Conservation (phyloP, 2,888 invertebrate species). For the Ferdinandea cuprea region DNA sequence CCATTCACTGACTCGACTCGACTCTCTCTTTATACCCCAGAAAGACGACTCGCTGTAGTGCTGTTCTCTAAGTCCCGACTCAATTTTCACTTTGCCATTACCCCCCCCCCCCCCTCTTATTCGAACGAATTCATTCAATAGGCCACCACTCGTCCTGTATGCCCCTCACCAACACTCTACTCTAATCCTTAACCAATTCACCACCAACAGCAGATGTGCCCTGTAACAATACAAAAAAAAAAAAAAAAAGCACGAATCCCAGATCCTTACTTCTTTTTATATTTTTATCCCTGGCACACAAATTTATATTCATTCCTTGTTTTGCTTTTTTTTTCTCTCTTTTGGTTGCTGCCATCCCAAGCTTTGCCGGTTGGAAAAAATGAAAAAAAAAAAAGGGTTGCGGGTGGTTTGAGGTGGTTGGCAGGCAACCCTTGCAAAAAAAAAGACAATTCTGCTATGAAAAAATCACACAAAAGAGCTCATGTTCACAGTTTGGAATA, state of each 20-base stretch:
- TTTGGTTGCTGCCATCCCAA: conserved; percentile 25
- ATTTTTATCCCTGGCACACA: conserved; percentile 60
- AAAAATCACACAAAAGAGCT: conserved; percentile 72
- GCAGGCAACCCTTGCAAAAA: conserved; percentile 55
- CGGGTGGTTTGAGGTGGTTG: conserved; percentile 7
- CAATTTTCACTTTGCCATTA: conserved; percentile 67
- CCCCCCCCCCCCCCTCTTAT: not conserved
- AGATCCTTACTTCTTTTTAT: conserved; percentile 54
- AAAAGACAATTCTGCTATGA: conserved; percentile 63
- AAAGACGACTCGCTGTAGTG: not conserved
- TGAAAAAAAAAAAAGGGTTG: conserved; percentile 15
- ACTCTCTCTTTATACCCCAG: not conserved
- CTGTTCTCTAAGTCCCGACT: conserved; percentile 30
- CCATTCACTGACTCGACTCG: conserved; percentile 27
- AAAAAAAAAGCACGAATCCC: conserved; percentile 62
- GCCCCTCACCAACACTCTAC: not conserved
- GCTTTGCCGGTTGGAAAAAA: conserved; percentile 45
- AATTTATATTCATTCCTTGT: conserved; percentile 71
- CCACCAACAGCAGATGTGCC: conserved; percentile 68
- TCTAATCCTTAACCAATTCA: conserved; percentile 71
- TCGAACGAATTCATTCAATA: not conserved
- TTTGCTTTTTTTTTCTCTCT: conserved; percentile 38
- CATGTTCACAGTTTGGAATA: conserved; percentile 71
- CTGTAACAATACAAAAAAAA: conserved; percentile 50
- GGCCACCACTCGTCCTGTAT: too few species aligned